Evolutionary conservation across 2,113 vertebrate species (phyloP).

Genomic region (Mirza zaza): DNA sequence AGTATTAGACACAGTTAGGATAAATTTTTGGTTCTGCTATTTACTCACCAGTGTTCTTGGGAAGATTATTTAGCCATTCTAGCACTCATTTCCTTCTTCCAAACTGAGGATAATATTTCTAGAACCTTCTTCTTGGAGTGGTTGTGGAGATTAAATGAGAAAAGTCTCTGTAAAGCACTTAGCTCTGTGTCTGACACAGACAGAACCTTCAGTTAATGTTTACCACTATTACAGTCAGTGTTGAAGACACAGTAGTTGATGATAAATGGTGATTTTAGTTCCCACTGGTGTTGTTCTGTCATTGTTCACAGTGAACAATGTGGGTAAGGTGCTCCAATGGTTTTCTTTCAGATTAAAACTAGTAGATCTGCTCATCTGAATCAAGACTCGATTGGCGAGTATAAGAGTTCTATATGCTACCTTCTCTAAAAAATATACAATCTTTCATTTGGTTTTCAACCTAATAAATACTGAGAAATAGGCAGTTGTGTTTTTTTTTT

Average conservation of each 20-base stretch:
- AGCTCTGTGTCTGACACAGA: background rate
- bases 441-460: background rate
- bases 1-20: background rate
- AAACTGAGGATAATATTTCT: background rate
- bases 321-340: background rate
- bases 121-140: background rate
- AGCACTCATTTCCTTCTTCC: constrained; percentile 11
- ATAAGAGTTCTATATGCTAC: background rate
- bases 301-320: background rate
- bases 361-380: background rate
- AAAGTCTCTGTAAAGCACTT: background rate
- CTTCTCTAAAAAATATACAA: background rate
- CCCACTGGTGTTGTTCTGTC: background rate
- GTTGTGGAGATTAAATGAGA: background rate
- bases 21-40: background rate
- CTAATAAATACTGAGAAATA: background rate
- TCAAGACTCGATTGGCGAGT: background rate
- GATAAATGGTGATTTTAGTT: background rate
- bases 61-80: background rate
- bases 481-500: background rate
- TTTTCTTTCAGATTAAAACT: background rate
- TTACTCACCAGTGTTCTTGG: background rate
- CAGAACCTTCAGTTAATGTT: background rate
- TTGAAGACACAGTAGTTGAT: background rate
- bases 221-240: background rate